Evolutionary conservation across 2,797 vertebrate species (phyloP).

Genomic region (Ctenopoma multispine): DNA sequence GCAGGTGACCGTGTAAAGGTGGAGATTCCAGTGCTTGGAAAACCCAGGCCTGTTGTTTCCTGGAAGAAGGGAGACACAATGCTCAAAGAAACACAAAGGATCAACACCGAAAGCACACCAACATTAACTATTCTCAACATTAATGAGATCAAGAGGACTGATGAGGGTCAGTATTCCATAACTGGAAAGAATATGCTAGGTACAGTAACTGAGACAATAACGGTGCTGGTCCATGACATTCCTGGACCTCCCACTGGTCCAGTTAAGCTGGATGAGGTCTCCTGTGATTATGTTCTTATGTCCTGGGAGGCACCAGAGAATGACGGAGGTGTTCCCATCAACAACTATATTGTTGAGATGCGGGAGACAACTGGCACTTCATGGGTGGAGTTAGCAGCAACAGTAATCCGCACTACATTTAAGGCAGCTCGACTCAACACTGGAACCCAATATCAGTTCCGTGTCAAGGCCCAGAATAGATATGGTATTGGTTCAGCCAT

Average conservation of each 20-base stretch:
- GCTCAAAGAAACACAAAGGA: slow-evolving; percentile 95
- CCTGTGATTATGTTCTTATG: slow-evolving; percentile 93
- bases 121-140: slow-evolving; percentile 96
- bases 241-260: slow-evolving; percentile 96
- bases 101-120: slow-evolving; percentile 93
- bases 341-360: slow-evolving; percentile 97
- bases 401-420: slow-evolving; percentile 97
- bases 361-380: slow-evolving; percentile 96
- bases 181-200: slow-evolving; percentile 95
- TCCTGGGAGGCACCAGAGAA: slow-evolving; percentile 96
- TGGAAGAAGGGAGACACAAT: slow-evolving; percentile 93
- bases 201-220: slow-evolving; percentile 92
- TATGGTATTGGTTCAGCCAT: slow-evolving; percentile 93
- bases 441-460: slow-evolving; percentile 95
- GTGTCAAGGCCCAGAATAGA: slow-evolving; percentile 97
- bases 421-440: slow-evolving; percentile 94
- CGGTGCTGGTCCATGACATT: slow-evolving; percentile 95
- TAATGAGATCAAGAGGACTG: slow-evolving; percentile 90
- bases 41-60: slow-evolving; percentile 93
- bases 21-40: slow-evolving; percentile 96
- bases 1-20: slow-evolving; percentile 97
- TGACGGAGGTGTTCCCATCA: slow-evolving; percentile 97
- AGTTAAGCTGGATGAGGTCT: slow-evolving; percentile 96
- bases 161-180: slow-evolving; percentile 92
- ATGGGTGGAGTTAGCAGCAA: slow-evolving; percentile 95